Evolutionary conservation across 2,113 vertebrate species (phyloP).

Genomic region (Bos taurus): DNA sequence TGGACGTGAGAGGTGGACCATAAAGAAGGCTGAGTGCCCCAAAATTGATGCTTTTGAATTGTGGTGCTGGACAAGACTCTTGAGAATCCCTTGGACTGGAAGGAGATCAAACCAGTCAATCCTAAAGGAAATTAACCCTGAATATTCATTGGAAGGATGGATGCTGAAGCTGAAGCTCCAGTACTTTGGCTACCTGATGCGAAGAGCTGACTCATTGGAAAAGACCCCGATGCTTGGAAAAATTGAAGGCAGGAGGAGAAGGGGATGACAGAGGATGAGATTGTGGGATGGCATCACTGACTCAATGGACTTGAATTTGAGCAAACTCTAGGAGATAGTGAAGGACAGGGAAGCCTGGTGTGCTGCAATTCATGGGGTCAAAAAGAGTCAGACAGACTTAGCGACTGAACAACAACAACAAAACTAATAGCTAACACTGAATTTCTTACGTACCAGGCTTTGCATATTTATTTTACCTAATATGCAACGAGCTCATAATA

Average conservation of each 20-base stretch:
- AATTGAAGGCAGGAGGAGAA: background rate
- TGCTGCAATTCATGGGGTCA: background rate
- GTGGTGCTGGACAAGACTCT: background rate
- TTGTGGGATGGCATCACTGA: background rate
- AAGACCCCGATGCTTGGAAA: background rate
- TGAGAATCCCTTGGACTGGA: background rate
- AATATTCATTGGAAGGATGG: background rate
- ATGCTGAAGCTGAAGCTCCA: background rate
- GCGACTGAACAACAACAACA: background rate
- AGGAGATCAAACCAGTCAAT: background rate
- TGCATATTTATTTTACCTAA: background rate
- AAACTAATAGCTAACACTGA: background rate
- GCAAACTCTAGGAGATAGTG: background rate
- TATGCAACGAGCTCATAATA: background rate
- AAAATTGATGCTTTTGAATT: background rate
- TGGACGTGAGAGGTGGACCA: rapidly evolving
- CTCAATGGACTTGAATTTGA: background rate
- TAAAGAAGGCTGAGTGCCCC: rapidly evolving
- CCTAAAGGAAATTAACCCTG: background rate
- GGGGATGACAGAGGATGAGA: background rate
- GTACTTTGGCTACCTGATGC: background rate
- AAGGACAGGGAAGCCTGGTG: background rate
- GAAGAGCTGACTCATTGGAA: background rate
- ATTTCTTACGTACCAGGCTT: background rate
- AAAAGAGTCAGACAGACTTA: background rate